Conservation (phyloP, 2,888 invertebrate genomes). For the Dasysyrphus albostriatus region DNA sequence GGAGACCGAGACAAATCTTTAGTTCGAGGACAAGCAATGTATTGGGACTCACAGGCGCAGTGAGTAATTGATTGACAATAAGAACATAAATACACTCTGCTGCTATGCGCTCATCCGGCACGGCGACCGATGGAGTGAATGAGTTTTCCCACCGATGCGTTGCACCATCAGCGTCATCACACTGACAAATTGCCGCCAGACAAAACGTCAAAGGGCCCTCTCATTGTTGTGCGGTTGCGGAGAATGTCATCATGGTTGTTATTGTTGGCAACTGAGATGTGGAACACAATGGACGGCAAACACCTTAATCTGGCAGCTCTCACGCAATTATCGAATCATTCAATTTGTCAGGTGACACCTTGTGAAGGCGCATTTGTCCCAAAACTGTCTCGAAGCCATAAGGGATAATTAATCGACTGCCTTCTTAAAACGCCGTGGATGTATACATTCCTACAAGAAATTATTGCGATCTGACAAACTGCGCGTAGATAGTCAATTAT, state of each 20-base stretch:
- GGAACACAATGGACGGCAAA: conserved; percentile 52
- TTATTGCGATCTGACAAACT: conserved; percentile 66
- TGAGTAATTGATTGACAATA: conserved; percentile 74
- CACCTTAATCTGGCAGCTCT: conserved; percentile 76
- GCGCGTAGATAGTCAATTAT: conserved; percentile 62
- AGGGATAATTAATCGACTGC: conserved; percentile 70
- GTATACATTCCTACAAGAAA: not conserved
- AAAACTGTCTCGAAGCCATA: conserved; percentile 61
- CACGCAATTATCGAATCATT: conserved; percentile 77
- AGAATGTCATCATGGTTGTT: conserved; percentile 57
- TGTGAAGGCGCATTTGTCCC: conserved; percentile 68
- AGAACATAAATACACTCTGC: conserved; percentile 57
- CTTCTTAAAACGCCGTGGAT: conserved; percentile 28
- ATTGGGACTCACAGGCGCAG: conserved; percentile 27
- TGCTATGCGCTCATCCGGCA: conserved; percentile 32
- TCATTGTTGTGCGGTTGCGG: conserved; percentile 63
- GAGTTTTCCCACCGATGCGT: conserved; percentile 63
- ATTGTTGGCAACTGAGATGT: conserved; percentile 15
- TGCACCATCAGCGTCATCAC: conserved; percentile 25
- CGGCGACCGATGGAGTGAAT: not conserved
- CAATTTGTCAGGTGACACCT: conserved; percentile 77
- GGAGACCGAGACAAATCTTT: not conserved
- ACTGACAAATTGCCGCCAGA: conserved; percentile 68
- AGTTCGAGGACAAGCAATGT: not conserved
- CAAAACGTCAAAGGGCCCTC: conserved; percentile 63